phyloP scores from a whole-genome alignment of 2,888 invertebrate species.

The Tetranychus truncatus region DNA sequence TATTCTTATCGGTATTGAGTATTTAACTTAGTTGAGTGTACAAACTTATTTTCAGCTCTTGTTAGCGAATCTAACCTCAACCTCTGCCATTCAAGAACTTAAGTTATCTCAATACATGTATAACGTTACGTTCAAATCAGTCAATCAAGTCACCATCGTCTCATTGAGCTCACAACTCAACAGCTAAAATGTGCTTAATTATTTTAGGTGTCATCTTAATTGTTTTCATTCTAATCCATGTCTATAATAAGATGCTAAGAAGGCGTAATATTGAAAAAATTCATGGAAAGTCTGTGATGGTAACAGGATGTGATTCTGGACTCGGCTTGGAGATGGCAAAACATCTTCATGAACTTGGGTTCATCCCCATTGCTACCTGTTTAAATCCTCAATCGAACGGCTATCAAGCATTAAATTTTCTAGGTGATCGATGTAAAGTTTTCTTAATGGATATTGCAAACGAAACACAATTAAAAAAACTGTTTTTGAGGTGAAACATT shows the following conservation, averaged over 20 bases:
- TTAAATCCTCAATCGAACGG: neutral
- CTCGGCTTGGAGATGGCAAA: neutral
- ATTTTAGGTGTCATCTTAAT: neutral
- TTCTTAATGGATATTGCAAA: neutral
- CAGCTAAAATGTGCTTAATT: too few relatives aligned
- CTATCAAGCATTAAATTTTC: neutral
- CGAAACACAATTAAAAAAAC: neutral
- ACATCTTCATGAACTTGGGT: conserved; percentile 2
- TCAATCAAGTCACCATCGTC: too few relatives aligned
- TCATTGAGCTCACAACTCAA: too few relatives aligned
- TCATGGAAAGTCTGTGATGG: neutral
- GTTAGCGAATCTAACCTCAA: too few relatives aligned
- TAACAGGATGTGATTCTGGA: conserved; percentile 13
- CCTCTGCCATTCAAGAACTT: too few relatives aligned
- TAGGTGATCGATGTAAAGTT: neutral
- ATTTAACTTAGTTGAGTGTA: too few relatives aligned
- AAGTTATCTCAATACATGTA: too few relatives aligned
- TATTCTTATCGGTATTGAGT: too few relatives aligned
- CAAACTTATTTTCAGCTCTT: too few relatives aligned
- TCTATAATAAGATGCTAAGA: neutral
- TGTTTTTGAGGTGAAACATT: neutral
- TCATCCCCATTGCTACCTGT: neutral
- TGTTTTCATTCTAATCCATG: neutral
- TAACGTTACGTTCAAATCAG: too few relatives aligned
- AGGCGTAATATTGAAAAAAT: neutral